phyloP scores from a whole-genome alignment of 2,888 invertebrate species.

The Caenorhabditis japonica region DNA sequence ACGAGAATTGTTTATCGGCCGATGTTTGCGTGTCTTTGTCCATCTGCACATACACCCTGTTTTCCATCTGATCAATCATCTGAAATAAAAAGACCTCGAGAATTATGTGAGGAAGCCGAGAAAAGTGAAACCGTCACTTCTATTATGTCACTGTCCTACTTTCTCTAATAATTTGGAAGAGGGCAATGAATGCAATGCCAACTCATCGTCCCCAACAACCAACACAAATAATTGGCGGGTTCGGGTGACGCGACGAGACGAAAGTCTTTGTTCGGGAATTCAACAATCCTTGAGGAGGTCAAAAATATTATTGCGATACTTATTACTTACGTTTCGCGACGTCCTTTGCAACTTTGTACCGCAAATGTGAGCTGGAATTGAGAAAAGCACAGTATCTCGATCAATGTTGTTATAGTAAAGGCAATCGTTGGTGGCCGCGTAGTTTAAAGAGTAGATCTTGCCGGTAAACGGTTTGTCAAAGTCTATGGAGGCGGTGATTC shows the following conservation, averaged over 20 bases:
- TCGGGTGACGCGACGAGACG: not conserved
- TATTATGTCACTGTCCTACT: conserved; percentile 48
- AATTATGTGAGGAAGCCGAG: conserved; percentile 5
- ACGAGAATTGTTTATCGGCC: conserved; percentile 74
- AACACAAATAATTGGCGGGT: conserved; percentile 48
- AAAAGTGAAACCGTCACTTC: conserved; percentile 40
- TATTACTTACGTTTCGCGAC: conserved; percentile 71
- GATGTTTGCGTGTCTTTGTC: conserved; percentile 75
- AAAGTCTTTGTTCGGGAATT: conserved; percentile 38
- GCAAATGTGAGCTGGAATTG: conserved; percentile 76
- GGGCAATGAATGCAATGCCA: too few relatives aligned
- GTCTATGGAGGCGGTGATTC: conserved; percentile 75
- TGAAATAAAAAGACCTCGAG: too few relatives aligned
- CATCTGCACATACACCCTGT: conserved; percentile 77
- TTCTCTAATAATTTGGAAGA: conserved; percentile 45
- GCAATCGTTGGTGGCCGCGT: conserved; percentile 72
- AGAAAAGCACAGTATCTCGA: conserved; percentile 73
- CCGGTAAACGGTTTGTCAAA: conserved; percentile 75
- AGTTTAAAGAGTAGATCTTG: conserved; percentile 75
- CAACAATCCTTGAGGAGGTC: conserved; percentile 43
- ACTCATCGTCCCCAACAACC: conserved; percentile 34
- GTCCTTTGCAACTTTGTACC: conserved; percentile 72
- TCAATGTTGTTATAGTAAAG: conserved; percentile 74
- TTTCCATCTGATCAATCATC: conserved; percentile 75
- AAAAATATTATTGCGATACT: too few relatives aligned